phyloP scores from a whole-genome alignment of 2,797 vertebrate genomes.

The Hafferia zeledoni region DNA sequence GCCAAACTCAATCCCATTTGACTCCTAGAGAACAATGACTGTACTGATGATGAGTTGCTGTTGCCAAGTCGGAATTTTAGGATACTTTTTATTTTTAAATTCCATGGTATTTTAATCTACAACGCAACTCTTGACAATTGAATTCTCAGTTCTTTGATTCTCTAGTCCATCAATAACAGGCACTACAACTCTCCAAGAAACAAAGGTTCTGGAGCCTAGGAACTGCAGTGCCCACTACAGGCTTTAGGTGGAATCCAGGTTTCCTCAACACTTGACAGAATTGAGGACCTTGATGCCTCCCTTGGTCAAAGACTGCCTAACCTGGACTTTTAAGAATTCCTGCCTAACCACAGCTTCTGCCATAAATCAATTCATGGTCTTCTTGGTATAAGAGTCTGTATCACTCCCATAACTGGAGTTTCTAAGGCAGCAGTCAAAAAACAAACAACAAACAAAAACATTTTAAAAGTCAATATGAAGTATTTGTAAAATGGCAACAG shows the following conservation, averaged over 20 bases:
- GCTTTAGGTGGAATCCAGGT: neutral
- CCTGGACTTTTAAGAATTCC: neutral
- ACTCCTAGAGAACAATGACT: neutral
- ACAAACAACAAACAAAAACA: neutral
- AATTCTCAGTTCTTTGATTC: neutral
- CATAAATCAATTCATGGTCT: neutral
- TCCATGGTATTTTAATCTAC: neutral
- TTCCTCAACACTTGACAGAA: neutral
- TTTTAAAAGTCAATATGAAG: neutral
- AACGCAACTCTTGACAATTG: neutral
- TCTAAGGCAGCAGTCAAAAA: neutral
- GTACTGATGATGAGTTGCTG: neutral
- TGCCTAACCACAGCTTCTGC: neutral
- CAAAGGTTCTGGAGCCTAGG: neutral
- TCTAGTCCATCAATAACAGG: neutral
- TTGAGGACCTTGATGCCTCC: accelerated
- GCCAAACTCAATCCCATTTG: neutral
- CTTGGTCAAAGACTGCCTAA: neutral
- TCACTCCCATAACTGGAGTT: neutral
- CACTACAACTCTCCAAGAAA: neutral
- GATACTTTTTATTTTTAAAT: neutral
- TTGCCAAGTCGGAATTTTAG: neutral
- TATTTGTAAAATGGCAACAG: neutral
- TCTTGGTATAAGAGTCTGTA: neutral
- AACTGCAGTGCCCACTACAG: neutral